These are phyloP conservation scores for Mastomys coucha DNA, from an alignment of 2,113 vertebrate genomes.

Conservation along the genomic window DNA sequence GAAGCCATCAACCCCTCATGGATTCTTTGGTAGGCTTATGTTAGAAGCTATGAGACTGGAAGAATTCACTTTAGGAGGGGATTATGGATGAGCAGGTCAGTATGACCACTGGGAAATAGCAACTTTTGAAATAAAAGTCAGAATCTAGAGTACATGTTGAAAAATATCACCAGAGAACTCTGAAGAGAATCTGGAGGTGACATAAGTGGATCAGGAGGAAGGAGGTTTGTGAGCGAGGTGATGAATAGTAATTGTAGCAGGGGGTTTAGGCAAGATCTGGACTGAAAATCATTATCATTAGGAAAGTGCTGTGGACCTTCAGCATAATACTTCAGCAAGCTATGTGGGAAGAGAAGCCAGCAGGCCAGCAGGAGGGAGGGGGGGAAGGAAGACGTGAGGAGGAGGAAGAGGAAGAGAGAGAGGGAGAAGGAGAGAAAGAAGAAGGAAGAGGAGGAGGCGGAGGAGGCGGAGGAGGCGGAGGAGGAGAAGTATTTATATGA, in stretches of 20 bases:
- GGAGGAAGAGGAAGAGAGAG: too few species aligned
- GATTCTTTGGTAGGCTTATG: background rate
- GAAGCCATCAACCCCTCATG: background rate
- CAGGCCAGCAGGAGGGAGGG: background rate
- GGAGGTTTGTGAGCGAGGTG: background rate
- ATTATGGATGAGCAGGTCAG: background rate
- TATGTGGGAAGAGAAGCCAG: background rate
- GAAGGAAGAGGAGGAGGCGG: too few species aligned
- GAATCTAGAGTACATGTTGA: background rate
- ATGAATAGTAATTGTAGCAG: background rate
- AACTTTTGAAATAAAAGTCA: background rate
- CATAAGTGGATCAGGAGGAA: background rate
- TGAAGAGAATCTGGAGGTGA: background rate
- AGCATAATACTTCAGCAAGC: background rate
- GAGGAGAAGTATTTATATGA: background rate
- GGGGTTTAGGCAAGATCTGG: background rate
- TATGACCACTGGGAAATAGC: background rate
- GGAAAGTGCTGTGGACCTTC: background rate
- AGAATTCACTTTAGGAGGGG: background rate
- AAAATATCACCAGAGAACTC: background rate
- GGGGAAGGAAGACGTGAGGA: background rate
- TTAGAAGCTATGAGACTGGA: background rate
- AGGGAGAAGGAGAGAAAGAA: too few species aligned
- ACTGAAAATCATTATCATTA: background rate
- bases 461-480: too few species aligned